Evolutionary conservation across 2,797 vertebrate genomes (phyloP), one percentile per base, ranked within the genome.

Genomic region (Anniella stebbinsi): DNA sequence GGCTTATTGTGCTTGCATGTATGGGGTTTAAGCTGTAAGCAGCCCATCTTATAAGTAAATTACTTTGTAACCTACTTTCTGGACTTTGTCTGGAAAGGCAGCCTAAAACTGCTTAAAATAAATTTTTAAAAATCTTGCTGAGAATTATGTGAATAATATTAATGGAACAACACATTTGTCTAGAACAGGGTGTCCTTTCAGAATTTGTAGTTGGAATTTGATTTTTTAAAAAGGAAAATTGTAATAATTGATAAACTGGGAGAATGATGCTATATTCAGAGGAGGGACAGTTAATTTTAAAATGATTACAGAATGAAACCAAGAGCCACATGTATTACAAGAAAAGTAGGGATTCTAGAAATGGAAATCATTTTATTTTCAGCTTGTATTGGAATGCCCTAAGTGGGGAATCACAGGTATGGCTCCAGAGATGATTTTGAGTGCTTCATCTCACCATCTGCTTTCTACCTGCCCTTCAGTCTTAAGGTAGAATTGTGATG

Each of bases 151-250:
- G 12, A 83, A 67, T 30, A 45, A 83, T 45, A 6, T 80, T n/a
- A n/a, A 0, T 76, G 72, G 73, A 87, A 87, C 66, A 21, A 67
- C 66, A 72, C n/a, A n/a, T n/a, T n/a, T n/a, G n/a, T n/a, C n/a
- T n/a, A n/a, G n/a, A n/a, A n/a, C n/a, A n/a, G n/a, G 13, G 7
- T 75, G 72, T 15, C 21, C 75, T 28, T 76, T 5, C 1, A 76
- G 63, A 51, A 80, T 33, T 30, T 54, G 48, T 21, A 78, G 93
- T 89, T 69, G 88, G 80, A 67, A 13, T 84, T 84, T 86, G 69
- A 77, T 78, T n/a, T n/a, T n/a, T n/a, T n/a, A 80, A 88, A 78
- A 84, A 82, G 51, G 45, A 48, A 67, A 77, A 88, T 88, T 91
- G 38, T 89, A 93, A 81, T 83, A 89, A 89, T 73, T 28, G 83